Evolutionary conservation across 2,888 invertebrate species (phyloP), one percentile per base, ranked within the genome.

Genomic region (Heliconius erato): DNA sequence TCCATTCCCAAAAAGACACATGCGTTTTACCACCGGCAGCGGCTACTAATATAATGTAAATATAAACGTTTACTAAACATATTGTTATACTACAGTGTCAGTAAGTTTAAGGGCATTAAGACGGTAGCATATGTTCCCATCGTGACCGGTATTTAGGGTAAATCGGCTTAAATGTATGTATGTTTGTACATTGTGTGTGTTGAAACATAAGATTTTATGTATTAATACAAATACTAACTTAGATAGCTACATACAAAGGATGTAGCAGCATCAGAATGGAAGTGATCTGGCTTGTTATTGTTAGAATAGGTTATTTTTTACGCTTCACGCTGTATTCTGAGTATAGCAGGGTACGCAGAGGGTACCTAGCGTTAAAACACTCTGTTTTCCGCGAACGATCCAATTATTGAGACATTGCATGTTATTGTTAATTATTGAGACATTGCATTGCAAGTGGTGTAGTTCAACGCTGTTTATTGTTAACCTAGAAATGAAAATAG

Each of bases 81-180:
- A 23, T 35, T 76, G 16, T 12, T n/a, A 76, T 63, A 76, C 35
- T 32, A 74, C 16, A 74, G n/a, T 59, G 28, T 35, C 32, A 23
- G 76, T 12, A 59, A 63, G 76, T 63, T 76, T 35, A 63, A 63
- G 63, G 74, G 63, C 35, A 76, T 76, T 76, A 40, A 32, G 76
- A 74, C 63, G n/a, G 72, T n/a, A 76, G 35, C 59, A 76, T n/a
- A 76, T 63, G 76, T 16, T 76, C 35, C 32, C 28, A 11, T 35
- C 9, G n/a, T 63, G 76, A 76, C 59, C 35, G n/a, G 59, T 63
- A 63, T 76, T 63, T 63, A 76, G 35, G 35, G 59, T 23, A 76
- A 76, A 76, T 76, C 76, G 76, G 76, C 76, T 76, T 76, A 76
- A 59, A 76, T 63, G 11, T 40, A 7, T 32, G n/a, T n/a, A 23